These are phyloP conservation scores for Phrynocephalus guinanensis DNA, from an alignment of 2,797 vertebrate species.

Conservation along the genomic window DNA sequence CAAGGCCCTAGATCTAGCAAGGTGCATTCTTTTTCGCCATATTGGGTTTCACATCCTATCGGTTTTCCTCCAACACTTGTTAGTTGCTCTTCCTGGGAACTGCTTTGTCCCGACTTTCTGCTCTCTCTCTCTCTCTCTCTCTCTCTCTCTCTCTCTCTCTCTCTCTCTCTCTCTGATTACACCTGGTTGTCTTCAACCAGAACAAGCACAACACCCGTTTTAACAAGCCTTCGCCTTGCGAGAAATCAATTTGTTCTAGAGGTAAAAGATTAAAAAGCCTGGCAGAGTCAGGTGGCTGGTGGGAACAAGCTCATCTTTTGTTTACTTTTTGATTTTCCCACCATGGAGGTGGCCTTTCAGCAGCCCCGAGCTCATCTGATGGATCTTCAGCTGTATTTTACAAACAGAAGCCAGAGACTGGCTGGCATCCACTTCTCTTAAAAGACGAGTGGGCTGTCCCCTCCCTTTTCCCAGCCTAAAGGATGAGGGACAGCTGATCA, in stretches of 20 bases:
- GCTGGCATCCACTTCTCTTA: conserved; percentile 4
- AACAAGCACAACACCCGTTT: conserved; percentile 75
- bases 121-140: background rate
- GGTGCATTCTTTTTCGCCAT: background rate
- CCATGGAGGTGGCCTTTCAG: conserved; percentile 72
- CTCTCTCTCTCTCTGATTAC: conserved; percentile 39
- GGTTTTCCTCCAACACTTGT: background rate
- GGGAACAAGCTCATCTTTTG: conserved; percentile 74
- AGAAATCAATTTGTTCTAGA: conserved; percentile 80
- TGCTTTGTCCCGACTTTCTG: background rate
- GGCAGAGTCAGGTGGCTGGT: conserved; percentile 55
- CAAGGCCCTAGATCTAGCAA: background rate
- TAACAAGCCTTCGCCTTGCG: conserved; percentile 73
- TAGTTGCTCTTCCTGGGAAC: conserved; percentile 4
- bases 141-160: no score
- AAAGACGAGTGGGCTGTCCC: background rate
- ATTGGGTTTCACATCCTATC: no score
- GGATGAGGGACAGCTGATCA: conserved; percentile 70
- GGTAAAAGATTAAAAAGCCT: conserved; percentile 75
- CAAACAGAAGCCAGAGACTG: conserved; percentile 49
- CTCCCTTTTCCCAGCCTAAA: conserved; percentile 56
- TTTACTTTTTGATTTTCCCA: conserved; percentile 79
- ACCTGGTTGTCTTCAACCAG: conserved; percentile 77
- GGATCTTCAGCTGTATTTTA: conserved; percentile 27
- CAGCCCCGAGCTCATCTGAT: conserved; percentile 75